Base-by-base conservation (phyloP, 2,888 invertebrate species). In the Eueremaeus valkanovi region DNA sequence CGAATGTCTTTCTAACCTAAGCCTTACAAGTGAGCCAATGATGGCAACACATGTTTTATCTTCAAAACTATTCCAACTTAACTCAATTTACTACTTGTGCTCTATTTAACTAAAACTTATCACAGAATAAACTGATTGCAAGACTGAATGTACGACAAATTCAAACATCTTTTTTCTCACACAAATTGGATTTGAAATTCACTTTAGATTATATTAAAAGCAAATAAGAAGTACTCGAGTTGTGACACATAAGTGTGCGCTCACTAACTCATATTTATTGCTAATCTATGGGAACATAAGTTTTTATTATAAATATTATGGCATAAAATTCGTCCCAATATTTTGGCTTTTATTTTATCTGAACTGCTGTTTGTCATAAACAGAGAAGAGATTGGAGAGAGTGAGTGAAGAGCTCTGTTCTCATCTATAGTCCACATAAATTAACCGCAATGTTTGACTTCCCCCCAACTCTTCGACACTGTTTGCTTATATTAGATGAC, bases 401-500 rank as follows among this genome's bases (percentile, higher is more conserved):
- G 36, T 8, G 36, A n/a, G n/a, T n/a, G 5, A 51, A 51, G 61
- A 29, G 61, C 61, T n/a, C n/a, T n/a, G n/a, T n/a, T n/a, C n/a
- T n/a, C n/a, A n/a, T n/a, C n/a, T n/a, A n/a, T n/a, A n/a, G n/a
- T n/a, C n/a, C n/a, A 61, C 61, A 61, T 61, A 61, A 61, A 61
- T 61, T 61, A 61, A 61, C 61, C 61, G 61, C 61, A 61, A 61
- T 61, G 61, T 61, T 61, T 61, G 31, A 61, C 31, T 33, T 61
- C 61, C 31, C 61, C 61, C 16, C 51, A 51, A 51, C 51, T 61
- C 61, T 29, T 61, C 61, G 11, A 24, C 21, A 58, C 11, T 29
- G 61, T 61, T 61, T 61, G 61, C 61, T 61, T 31, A 61, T 61
- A 61, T 24, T 61, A 61, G 61, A 61, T 61, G 61, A 61, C 61